Base-by-base conservation (phyloP, 2,888 invertebrate species). In the Horisme vitalbata region DNA sequence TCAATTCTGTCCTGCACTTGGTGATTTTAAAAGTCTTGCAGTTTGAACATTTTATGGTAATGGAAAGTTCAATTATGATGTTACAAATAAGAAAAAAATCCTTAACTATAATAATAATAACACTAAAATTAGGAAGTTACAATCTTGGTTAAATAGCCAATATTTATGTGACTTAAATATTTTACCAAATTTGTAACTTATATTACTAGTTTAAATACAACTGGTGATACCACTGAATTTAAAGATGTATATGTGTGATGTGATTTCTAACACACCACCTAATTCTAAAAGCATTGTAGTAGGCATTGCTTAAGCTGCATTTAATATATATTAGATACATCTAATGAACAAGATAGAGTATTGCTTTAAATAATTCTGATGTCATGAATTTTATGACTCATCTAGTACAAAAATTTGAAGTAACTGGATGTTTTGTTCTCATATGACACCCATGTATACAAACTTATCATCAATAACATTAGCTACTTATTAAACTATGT, bases 401-500 rank as follows among this genome's bases (percentile, higher is more conserved):
- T n/a, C n/a, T n/a, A n/a, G n/a, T n/a, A n/a, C n/a, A n/a, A 28
- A 45, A 45, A 28, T 37, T 41, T 8, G 31, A 45, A 46, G 38
- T 24, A 41, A 41, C 30, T 41, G 33, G 31, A 39, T 54, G 48
- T 39, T 58, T 63, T 63, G 56, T 61, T 59, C 63, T 58, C 57
- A 9, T 26, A 48, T 23, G 45, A 56, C 48, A 60, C 35, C 47
- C 52, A 45, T 47, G 10, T 30, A 26, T 41, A 34, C 13, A 6
- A 26, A 45, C 44, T 48, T 27, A 46, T 21, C 41, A 45, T 21
- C 15, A 47, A 45, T 52, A 79, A 54, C 62, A 81, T 84, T 83
- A 83, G 74, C 86, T 87, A 86, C 83, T 84, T 87, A 87, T 6
- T 72, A 67, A 79, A n/a, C n/a, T n/a, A n/a, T n/a, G 26, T 36